These are phyloP conservation scores for Florisuga fusca DNA, from an alignment of 2,797 vertebrate genomes.

Conservation along the genomic window DNA sequence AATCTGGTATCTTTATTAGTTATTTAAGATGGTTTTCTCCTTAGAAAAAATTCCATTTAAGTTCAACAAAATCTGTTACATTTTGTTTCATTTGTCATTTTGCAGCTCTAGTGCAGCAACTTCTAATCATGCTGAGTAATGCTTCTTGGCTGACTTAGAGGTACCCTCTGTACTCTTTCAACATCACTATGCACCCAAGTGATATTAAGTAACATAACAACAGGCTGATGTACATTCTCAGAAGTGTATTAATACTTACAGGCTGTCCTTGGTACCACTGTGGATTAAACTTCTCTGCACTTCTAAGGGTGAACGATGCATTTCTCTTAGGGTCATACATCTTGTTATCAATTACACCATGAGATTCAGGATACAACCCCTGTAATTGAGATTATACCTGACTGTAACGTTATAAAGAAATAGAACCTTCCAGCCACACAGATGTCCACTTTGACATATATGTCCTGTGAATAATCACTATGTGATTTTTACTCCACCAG, in stretches of 20 bases:
- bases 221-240: not conserved
- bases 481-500: not conserved
- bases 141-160: not conserved
- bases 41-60: not conserved
- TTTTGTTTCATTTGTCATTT: not conserved
- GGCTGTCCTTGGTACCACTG: constrained; percentile 95
- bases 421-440: not conserved
- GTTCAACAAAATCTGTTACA: not conserved
- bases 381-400: constrained; percentile 59
- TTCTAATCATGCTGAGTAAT: not conserved
- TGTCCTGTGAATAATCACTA: not conserved
- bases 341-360: constrained; percentile 97
- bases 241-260: constrained; percentile 83
- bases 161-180: constrained; percentile 29
- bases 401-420: not conserved
- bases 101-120: not conserved
- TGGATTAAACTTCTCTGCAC: constrained; percentile 84
- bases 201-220: not conserved
- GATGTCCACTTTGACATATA: not conserved
- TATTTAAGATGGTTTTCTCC: not conserved
- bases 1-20: not conserved
- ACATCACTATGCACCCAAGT: not conserved
- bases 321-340: constrained; percentile 92
- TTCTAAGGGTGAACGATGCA: constrained; percentile 85
- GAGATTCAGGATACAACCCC: constrained; percentile 98